phyloP scores from a whole-genome alignment of 2,797 vertebrate species.

The Glyptemys insculpta region DNA sequence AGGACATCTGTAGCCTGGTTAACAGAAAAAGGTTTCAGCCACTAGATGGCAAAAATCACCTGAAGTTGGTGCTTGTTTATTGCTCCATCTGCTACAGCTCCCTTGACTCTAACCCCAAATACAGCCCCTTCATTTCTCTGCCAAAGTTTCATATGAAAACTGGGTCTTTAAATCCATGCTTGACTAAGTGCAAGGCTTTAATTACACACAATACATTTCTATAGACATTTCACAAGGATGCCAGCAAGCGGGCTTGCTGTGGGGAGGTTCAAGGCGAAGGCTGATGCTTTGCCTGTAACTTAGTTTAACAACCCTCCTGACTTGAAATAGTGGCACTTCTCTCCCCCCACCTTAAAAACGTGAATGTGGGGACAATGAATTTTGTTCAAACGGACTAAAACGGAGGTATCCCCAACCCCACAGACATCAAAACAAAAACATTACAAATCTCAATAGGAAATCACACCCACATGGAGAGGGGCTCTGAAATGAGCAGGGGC shows the following conservation, averaged over 20 bases:
- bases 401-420: background rate
- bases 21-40: background rate
- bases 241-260: background rate
- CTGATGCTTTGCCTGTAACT: background rate
- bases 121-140: background rate
- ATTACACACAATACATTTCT: background rate
- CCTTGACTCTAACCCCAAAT: background rate
- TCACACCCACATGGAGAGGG: background rate
- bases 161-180: background rate
- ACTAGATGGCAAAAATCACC: constrained; percentile 68
- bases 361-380: background rate
- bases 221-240: background rate
- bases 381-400: background rate
- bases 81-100: rapidly evolving
- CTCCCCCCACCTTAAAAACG: background rate
- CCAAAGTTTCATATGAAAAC: constrained; percentile 6
- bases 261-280: background rate
- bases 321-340: background rate
- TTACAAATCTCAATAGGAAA: background rate
- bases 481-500: background rate
- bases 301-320: background rate
- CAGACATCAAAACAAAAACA: background rate
- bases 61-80: background rate
- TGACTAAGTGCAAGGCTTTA: background rate
- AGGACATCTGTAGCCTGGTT: background rate